These are phyloP conservation scores for Tetrax tetrax DNA, from an alignment of 2,113 vertebrate genomes.

Conservation along the genomic window DNA sequence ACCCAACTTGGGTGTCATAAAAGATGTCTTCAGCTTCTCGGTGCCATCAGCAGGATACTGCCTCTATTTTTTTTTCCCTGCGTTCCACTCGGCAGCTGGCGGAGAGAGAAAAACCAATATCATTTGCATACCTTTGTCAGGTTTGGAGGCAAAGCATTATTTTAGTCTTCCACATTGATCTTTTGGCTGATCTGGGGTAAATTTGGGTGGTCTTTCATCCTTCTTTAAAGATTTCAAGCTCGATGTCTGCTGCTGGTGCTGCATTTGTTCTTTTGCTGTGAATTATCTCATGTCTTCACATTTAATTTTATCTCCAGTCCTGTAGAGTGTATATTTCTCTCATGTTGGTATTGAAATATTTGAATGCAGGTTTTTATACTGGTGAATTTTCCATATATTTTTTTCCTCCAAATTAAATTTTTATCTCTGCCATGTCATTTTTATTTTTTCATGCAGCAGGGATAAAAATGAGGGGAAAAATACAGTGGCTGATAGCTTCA, in stretches of 20 bases:
- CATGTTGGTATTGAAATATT: background rate
- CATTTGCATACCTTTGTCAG: background rate
- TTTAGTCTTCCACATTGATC: conserved; percentile 8
- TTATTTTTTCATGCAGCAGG: background rate
- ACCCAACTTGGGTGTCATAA: background rate
- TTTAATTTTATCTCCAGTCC: conserved; percentile 19
- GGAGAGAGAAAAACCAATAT: background rate
- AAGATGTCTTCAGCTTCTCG: background rate
- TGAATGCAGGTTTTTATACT: background rate
- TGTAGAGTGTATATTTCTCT: background rate
- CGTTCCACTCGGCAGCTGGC: background rate
- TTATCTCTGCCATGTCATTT: conserved; percentile 12
- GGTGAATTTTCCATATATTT: background rate
- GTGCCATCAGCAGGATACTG: background rate
- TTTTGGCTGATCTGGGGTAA: background rate
- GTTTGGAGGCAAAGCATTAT: background rate
- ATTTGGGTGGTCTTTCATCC: background rate
- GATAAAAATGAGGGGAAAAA: background rate
- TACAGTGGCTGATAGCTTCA: background rate
- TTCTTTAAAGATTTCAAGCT: background rate
- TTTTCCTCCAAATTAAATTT: conserved; percentile 29
- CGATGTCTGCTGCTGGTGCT: background rate
- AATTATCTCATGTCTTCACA: conserved; percentile 6
- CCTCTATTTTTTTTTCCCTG: background rate
- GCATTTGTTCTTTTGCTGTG: conserved; percentile 1